Percentiles rank a stretch among this genome's conserved stretches.
phyloP scores from a whole-genome alignment of 2,888 invertebrate genomes.

The Conomelus anceps region DNA sequence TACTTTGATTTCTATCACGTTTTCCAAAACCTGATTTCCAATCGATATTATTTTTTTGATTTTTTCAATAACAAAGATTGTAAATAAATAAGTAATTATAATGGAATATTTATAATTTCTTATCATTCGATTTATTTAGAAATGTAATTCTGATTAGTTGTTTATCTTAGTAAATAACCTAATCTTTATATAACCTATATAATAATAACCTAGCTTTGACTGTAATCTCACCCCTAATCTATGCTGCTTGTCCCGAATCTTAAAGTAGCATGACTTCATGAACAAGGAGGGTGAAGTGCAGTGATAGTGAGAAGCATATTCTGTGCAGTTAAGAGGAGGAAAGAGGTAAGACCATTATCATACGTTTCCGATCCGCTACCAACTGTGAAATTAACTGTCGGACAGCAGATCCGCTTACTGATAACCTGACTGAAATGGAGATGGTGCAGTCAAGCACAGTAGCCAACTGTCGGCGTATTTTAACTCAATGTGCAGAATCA shows the following conservation, averaged over 20 bases:
- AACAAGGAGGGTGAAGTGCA: too few relatives aligned
- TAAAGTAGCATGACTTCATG: neutral
- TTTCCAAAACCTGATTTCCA: too few relatives aligned
- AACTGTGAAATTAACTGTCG: conserved; percentile 12
- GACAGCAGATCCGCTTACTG: conserved; percentile 1
- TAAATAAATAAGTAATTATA: too few relatives aligned
- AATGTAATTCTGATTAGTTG: too few relatives aligned
- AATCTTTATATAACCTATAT: too few relatives aligned
- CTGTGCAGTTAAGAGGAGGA: neutral
- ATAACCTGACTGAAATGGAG: neutral
- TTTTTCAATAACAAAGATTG: too few relatives aligned
- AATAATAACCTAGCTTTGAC: too few relatives aligned
- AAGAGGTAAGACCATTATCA: conserved; percentile 9
- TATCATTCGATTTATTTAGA: too few relatives aligned
- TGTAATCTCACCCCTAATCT: neutral
- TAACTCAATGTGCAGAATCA: neutral
- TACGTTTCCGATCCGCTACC: conserved; percentile 11
- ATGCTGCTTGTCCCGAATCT: neutral
- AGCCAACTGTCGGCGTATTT: neutral
- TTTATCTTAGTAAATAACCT: too few relatives aligned
- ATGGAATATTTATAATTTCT: too few relatives aligned
- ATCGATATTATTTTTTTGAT: too few relatives aligned
- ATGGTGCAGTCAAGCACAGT: neutral
- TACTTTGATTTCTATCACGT: too few relatives aligned
- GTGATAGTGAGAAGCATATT: neutral